phyloP scores from a whole-genome alignment of 1,140 invertebrate genomes.

The Meloidogyne chitwoodi region DNA sequence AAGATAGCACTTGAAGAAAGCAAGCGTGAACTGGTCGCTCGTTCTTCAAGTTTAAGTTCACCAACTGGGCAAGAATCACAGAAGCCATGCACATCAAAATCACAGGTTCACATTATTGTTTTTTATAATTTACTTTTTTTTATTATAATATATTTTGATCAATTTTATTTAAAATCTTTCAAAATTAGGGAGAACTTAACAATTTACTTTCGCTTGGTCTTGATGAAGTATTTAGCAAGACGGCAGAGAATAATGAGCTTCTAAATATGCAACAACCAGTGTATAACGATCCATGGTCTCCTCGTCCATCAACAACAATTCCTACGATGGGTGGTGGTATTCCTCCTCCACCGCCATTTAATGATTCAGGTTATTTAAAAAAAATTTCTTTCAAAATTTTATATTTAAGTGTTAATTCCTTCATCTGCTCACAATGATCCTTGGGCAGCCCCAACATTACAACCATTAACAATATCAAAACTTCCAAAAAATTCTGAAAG shows the following conservation, averaged over 20 bases:
- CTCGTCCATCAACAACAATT: slow-evolving; percentile 25
- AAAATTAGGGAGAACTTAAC: slow-evolving; percentile 43
- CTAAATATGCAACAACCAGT: slow-evolving; percentile 15
- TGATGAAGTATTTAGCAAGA: slow-evolving; percentile 30
- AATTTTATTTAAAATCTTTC: not conserved
- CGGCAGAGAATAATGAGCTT: slow-evolving; percentile 10
- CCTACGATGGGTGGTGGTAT: slow-evolving; percentile 9
- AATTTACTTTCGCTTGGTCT: slow-evolving; percentile 55
- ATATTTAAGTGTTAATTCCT: slow-evolving; percentile 10
- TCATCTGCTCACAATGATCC: slow-evolving; percentile 31
- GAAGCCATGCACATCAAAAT: slow-evolving; percentile 24
- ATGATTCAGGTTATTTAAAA: not conserved
- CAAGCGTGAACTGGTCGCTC: slow-evolving; percentile 30
- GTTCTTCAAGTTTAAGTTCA: slow-evolving; percentile 15
- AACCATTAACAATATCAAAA: not conserved
- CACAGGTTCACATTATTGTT: slow-evolving; percentile 30
- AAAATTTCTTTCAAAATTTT: slow-evolving; percentile 12
- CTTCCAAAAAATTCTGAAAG: slow-evolving; percentile 4
- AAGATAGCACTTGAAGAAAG: slow-evolving; percentile 53
- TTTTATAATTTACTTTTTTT: no score
- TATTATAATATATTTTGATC: no score
- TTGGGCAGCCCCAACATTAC: slow-evolving; percentile 34
- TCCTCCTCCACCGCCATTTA: not conserved
- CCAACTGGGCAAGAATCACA: not conserved
- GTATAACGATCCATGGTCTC: slow-evolving; percentile 35